Conservation (phyloP, 2,797 vertebrate genomes). For the Phrynocephalus vlangalii region DNA sequence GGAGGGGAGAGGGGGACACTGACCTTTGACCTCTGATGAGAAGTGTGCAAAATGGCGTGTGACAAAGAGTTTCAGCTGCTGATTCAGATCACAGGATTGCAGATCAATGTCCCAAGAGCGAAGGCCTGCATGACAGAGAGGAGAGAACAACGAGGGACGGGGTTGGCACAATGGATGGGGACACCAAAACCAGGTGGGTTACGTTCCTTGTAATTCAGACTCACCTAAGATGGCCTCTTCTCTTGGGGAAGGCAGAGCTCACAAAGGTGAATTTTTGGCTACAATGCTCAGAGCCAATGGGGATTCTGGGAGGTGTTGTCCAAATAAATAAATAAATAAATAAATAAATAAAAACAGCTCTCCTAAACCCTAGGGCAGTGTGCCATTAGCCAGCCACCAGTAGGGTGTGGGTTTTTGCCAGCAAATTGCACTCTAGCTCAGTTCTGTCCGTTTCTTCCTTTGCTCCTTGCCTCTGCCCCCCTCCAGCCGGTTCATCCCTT, state of each 20-base stretch:
- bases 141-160: not conserved
- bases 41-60: slow-evolving; percentile 92
- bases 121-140: slow-evolving; percentile 80
- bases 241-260: too few relatives aligned
- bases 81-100: slow-evolving; percentile 86
- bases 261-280: too few relatives aligned
- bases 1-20: slow-evolving; percentile 63
- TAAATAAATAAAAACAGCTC: too few relatives aligned
- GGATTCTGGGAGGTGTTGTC: too few relatives aligned
- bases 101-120: slow-evolving; percentile 88
- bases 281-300: too few relatives aligned
- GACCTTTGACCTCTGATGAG: slow-evolving; percentile 95
- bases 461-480: not conserved
- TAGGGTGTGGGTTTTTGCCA: not conserved
- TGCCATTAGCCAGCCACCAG: not conserved
- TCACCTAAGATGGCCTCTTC: too few relatives aligned
- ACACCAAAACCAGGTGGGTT: not conserved
- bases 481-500: not conserved
- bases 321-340: too few relatives aligned
- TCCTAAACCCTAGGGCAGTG: not conserved
- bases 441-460: not conserved
- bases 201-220: not conserved
- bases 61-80: slow-evolving; percentile 91
- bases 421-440: not conserved
- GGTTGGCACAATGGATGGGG: too few relatives aligned